Conservation (phyloP, 2,113 vertebrate genomes). For the Petrocephalus zakoni region DNA sequence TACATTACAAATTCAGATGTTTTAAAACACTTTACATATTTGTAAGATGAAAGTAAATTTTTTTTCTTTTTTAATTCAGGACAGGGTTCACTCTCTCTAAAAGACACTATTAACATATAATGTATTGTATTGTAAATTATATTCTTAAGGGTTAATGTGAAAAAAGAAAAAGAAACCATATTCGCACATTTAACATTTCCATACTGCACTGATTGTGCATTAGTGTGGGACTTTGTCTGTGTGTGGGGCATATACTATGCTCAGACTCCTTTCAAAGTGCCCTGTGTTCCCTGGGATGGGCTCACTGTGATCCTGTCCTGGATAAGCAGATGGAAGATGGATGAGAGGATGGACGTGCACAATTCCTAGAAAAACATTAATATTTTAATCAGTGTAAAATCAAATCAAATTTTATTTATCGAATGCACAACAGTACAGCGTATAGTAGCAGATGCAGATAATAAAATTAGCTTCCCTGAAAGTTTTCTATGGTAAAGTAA, state of each 20-base stretch:
- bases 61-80: neutral
- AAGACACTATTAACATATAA: neutral
- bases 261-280: neutral
- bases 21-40: neutral
- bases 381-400: no score
- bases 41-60: neutral
- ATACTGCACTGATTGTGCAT: neutral
- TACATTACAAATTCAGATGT: neutral
- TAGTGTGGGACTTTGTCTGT: neutral
- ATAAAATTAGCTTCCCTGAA: neutral
- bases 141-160: neutral
- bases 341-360: neutral
- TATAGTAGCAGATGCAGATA: neutral
- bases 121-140: neutral
- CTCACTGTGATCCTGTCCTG: neutral
- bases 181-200: neutral
- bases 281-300: neutral
- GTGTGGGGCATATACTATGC: neutral
- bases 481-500: neutral
- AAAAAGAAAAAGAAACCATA: neutral
- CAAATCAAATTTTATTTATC: neutral
- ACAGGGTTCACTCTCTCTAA: neutral
- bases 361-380: neutral
- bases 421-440: neutral
- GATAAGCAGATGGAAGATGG: neutral